Evolutionary conservation across 2,113 vertebrate species (phyloP).

Genomic region (Scophthalmus maximus): DNA sequence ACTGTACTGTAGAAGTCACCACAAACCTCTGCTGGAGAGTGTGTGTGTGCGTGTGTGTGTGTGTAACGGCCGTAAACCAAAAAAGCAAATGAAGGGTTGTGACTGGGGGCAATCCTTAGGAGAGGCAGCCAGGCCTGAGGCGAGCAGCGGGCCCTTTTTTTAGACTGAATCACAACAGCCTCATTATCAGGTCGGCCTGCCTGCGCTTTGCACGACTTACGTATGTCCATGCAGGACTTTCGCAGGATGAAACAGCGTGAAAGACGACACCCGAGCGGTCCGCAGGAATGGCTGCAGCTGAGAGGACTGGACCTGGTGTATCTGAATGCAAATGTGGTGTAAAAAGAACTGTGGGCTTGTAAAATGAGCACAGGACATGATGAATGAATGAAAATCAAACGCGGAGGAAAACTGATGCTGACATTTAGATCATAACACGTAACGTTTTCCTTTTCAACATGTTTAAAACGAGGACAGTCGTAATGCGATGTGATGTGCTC

Average conservation of each 20-base stretch:
- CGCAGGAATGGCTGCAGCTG: background rate
- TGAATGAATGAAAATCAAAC: too few relatives aligned
- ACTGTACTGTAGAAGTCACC: background rate
- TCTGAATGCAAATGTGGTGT: background rate
- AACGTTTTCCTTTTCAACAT: too few relatives aligned
- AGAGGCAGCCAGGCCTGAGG: slow-evolving; percentile 44
- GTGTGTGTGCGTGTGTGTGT: slow-evolving; percentile 4
- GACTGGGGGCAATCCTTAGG: slow-evolving; percentile 44
- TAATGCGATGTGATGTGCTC: too few relatives aligned
- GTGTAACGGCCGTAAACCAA: slow-evolving; percentile 44
- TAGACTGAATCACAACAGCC: slow-evolving; percentile 31
- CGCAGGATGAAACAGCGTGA: slow-evolving; percentile 2
- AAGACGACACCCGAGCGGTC: background rate
- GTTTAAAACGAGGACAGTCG: too few relatives aligned
- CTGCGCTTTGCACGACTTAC: slow-evolving; percentile 1
- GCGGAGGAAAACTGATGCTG: too few relatives aligned
- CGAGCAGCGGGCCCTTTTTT: slow-evolving; percentile 40
- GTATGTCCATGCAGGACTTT: slow-evolving; percentile 12
- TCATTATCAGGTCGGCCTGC: slow-evolving; percentile 53
- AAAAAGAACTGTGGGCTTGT: background rate
- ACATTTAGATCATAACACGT: too few relatives aligned
- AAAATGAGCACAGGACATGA: too few relatives aligned
- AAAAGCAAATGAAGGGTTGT: slow-evolving; percentile 50
- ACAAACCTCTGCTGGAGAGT: background rate
- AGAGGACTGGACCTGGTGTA: background rate